These are phyloP conservation scores for Xiphophorus couchianus DNA, from an alignment of 2,113 vertebrate genomes.

Conservation along the genomic window DNA sequence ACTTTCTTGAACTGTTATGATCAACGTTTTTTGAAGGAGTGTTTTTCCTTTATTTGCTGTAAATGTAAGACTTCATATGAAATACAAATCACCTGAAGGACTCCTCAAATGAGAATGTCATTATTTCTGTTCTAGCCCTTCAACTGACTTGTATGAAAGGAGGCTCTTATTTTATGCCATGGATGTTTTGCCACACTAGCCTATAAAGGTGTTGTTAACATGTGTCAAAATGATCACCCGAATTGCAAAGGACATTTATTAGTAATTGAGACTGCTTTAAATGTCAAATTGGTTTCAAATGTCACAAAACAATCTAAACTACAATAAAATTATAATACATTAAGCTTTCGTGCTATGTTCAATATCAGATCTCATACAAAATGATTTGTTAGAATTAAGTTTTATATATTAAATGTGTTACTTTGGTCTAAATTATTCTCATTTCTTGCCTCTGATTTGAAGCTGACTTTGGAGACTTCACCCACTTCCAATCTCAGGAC, in stretches of 20 bases:
- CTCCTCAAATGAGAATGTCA: no score
- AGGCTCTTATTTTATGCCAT: not conserved
- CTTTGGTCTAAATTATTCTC: not conserved
- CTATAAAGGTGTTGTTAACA: not conserved
- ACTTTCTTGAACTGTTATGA: no score
- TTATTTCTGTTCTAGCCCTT: no score
- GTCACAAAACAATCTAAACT: not conserved
- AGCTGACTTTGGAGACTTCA: conserved; percentile 96
- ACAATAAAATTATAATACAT: not conserved
- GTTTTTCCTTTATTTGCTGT: no score
- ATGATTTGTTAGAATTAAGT: not conserved
- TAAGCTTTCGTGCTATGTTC: not conserved
- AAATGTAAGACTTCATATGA: no score
- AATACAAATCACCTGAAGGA: no score
- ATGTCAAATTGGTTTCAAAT: not conserved
- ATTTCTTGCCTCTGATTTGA: conserved; percentile 40
- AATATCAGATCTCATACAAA: not conserved
- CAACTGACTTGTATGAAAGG: not conserved
- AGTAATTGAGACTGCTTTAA: not conserved
- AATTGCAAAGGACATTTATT: not conserved
- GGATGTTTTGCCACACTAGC: not conserved
- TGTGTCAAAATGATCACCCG: not conserved
- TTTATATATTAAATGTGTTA: not conserved
- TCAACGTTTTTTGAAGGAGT: no score
- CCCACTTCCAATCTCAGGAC: conserved; percentile 92